These are phyloP conservation scores for Acanthiza pusilla DNA, from an alignment of 2,797 vertebrate genomes.

Conservation along the genomic window DNA sequence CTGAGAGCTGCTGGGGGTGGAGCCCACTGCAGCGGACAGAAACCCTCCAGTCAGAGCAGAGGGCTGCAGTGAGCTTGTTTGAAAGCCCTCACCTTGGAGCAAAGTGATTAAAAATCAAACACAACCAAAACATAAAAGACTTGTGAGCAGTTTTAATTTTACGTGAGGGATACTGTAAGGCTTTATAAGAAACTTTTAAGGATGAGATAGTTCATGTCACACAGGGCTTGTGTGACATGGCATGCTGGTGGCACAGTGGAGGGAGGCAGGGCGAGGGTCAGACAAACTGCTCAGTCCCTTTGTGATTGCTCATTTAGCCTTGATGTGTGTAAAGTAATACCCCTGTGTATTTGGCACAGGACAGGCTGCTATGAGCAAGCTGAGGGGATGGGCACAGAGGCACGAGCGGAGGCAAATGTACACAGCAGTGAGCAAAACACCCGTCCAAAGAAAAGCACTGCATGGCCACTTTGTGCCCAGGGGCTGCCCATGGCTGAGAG, in stretches of 20 bases:
- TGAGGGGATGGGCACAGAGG: fast-evolving
- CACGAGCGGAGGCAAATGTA: fast-evolving
- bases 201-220: neutral
- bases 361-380: neutral
- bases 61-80: neutral
- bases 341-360: neutral
- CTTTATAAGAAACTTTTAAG: neutral
- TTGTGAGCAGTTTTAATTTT: neutral
- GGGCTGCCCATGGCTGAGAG: fast-evolving
- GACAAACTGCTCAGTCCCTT: neutral
- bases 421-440: neutral
- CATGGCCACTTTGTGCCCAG: neutral
- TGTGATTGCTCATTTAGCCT: neutral
- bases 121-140: neutral
- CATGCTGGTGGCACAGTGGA: neutral
- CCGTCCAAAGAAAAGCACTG: neutral
- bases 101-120: neutral
- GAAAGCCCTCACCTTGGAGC: neutral
- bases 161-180: neutral
- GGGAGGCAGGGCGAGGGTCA: neutral
- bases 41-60: neutral
- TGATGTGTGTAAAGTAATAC: fast-evolving
- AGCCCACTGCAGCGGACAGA: neutral
- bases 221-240: fast-evolving
- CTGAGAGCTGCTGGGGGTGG: neutral